Conservation (phyloP, 2,113 vertebrate genomes). For the Pristiophorus japonicus region DNA sequence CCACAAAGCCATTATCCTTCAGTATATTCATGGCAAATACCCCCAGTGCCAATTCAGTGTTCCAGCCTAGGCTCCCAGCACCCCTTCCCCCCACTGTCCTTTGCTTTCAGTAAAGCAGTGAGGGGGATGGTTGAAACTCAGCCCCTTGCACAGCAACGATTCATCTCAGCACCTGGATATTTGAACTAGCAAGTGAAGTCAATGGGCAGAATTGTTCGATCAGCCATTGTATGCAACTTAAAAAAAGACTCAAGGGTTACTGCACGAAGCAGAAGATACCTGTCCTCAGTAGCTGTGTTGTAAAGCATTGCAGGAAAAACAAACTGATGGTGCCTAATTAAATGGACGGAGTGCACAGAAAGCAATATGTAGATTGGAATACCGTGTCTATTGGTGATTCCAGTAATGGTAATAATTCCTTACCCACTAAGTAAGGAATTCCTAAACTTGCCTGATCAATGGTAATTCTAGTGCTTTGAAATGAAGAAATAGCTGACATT, state of each 20-base stretch:
- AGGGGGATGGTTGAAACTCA: background rate
- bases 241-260: background rate
- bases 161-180: conserved; percentile 9
- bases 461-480: background rate
- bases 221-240: background rate
- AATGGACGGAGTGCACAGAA: background rate
- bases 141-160: background rate
- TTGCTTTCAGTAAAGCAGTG: background rate
- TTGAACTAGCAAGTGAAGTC: background rate
- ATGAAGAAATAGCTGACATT: background rate
- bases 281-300: background rate
- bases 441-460: background rate
- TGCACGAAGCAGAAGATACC: background rate
- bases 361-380: conserved; percentile 1
- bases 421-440: background rate
- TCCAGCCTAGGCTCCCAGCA: background rate
- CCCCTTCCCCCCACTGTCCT: background rate
- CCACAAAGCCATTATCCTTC: background rate
- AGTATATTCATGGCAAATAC: background rate
- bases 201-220: background rate
- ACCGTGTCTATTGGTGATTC: background rate
- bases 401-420: background rate
- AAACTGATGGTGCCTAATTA: background rate
- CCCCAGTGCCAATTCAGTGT: background rate
- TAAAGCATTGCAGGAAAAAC: background rate